These are phyloP conservation scores for Temnothorax ravouxi DNA, from an alignment of 2,888 invertebrate genomes.

Conservation along the genomic window DNA sequence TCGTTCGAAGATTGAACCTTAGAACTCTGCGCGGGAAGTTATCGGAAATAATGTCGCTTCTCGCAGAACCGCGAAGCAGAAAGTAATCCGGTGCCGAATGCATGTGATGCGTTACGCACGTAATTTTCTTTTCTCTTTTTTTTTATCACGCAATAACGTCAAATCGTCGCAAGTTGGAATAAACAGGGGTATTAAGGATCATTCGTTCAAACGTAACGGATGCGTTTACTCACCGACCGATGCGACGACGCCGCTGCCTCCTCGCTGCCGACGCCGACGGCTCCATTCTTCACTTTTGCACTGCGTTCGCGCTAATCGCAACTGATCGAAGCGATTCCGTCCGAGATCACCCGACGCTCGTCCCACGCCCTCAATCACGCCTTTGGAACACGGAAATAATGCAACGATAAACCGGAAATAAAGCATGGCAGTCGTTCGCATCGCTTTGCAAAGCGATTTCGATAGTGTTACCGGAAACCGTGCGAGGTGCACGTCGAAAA, in stretches of 20 bases:
- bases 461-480: too few relatives aligned
- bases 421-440: too few relatives aligned
- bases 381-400: too few relatives aligned
- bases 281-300: not conserved
- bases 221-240: conserved; percentile 14
- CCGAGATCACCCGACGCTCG: too few relatives aligned
- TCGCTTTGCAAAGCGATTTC: too few relatives aligned
- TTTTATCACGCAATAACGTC: not conserved
- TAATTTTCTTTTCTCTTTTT: not conserved
- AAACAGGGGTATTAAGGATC: not conserved
- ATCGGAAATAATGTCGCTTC: not conserved
- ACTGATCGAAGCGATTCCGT: not conserved
- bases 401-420: too few relatives aligned
- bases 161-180: not conserved
- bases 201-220: not conserved
- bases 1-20: not conserved
- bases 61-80: not conserved
- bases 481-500: not conserved
- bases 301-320: not conserved
- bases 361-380: too few relatives aligned
- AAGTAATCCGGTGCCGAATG: not conserved
- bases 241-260: not conserved
- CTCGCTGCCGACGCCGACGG: not conserved
- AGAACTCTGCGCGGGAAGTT: not conserved
- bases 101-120: too few relatives aligned